phyloP scores from a whole-genome alignment of 2,797 vertebrate species.

The Rhinichthys osculus region DNA sequence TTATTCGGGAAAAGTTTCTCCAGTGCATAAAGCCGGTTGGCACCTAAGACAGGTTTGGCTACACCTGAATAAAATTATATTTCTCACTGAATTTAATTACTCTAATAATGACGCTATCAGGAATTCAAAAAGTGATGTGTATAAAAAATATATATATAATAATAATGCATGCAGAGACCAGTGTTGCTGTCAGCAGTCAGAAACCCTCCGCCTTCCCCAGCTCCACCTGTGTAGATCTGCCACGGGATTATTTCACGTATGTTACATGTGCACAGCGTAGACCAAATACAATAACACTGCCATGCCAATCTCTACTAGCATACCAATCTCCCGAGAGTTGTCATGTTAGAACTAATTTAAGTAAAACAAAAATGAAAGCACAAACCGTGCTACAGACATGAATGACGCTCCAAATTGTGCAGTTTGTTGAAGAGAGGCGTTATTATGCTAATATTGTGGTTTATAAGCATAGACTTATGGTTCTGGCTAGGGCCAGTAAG shows the following conservation, averaged over 20 bases:
- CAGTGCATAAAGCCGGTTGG: not conserved
- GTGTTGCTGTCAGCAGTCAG: no score
- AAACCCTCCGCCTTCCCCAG: no score
- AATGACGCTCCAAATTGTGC: not conserved
- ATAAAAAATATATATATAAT: no score
- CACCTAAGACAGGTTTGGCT: constrained; percentile 36
- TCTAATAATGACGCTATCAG: not conserved
- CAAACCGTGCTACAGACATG: not conserved
- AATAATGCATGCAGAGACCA: no score
- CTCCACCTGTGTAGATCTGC: no score
- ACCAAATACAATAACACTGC: no score
- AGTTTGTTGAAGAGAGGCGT: not conserved
- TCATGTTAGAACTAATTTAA: not conserved
- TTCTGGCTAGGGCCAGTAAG: not conserved
- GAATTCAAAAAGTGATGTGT: not conserved
- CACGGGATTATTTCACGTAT: no score
- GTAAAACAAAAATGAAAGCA: not conserved
- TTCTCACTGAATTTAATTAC: constrained; percentile 10
- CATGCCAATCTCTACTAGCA: no score
- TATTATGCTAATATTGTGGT: not conserved
- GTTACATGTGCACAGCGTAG: no score
- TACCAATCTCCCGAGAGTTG: no score
- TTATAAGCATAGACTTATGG: not conserved
- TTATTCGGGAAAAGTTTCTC: constrained; percentile 1
- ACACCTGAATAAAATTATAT: not conserved